Evolutionary conservation across 2,113 vertebrate species (phyloP).

Genomic region (Lepus americanus): DNA sequence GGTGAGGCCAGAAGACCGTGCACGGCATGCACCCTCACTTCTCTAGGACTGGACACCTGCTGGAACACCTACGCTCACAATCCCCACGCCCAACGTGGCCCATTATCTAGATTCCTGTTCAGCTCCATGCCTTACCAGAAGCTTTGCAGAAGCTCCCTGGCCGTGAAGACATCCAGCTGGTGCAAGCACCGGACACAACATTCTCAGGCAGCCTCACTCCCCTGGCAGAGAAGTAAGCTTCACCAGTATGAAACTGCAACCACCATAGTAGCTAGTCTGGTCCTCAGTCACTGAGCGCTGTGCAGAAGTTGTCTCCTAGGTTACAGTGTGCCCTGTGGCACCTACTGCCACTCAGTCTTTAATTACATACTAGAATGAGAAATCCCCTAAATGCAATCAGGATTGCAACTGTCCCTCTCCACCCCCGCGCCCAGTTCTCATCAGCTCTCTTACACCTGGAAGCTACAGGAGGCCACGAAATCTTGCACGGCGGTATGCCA

Average conservation of each 20-base stretch:
- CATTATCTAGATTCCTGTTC: background rate
- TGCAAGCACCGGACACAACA: slow-evolving; percentile 7
- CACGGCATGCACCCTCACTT: background rate
- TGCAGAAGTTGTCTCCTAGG: background rate
- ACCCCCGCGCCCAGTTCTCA: background rate
- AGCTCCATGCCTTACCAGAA: slow-evolving; percentile 20
- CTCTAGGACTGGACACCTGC: background rate
- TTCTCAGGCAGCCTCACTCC: background rate
- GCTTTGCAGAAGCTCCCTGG: background rate
- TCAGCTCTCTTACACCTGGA: background rate
- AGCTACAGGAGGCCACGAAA: background rate
- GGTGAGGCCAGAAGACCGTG: background rate
- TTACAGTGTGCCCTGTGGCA: background rate
- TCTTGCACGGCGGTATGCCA: background rate
- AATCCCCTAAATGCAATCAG: background rate
- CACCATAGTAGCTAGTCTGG: no score
- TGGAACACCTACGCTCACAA: background rate
- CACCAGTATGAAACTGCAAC: no score
- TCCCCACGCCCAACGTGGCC: background rate
- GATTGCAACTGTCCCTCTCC: no score
- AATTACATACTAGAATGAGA: background rate
- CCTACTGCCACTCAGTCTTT: background rate
- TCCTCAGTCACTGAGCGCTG: no score
- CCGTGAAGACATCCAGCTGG: background rate
- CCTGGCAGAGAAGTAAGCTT: no score